A percentile compares a stretch with the other conserved stretches of the same genome.
Conservation (phyloP, 2,888 invertebrate species). For the Gryllus longicercus region DNA sequence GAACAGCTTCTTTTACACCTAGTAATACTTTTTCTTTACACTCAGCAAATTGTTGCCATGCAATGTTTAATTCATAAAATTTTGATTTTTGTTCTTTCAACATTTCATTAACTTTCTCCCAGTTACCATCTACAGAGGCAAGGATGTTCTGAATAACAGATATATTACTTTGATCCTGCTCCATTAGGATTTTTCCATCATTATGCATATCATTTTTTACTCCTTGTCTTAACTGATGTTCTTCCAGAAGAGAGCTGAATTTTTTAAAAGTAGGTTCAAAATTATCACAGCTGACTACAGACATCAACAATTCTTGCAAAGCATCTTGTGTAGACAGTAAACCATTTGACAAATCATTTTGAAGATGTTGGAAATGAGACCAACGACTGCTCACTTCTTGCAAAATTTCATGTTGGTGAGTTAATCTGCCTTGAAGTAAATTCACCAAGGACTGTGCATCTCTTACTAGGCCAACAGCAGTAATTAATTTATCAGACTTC, state of each 20-base stretch:
- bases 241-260: slow-evolving; percentile 53
- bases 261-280: slow-evolving; percentile 51
- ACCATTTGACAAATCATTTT: slow-evolving; percentile 65
- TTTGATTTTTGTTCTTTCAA: slow-evolving; percentile 71
- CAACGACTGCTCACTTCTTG: slow-evolving; percentile 63
- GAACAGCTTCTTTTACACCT: slow-evolving; percentile 67
- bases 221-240: slow-evolving; percentile 47
- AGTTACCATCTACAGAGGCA: slow-evolving; percentile 72
- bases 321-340: slow-evolving; percentile 58
- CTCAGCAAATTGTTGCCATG: slow-evolving; percentile 72
- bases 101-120: slow-evolving; percentile 72
- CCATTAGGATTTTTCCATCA: slow-evolving; percentile 74
- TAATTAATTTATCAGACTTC: slow-evolving; percentile 62
- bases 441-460: slow-evolving; percentile 70
- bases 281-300: slow-evolving; percentile 51
- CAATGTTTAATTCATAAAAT: slow-evolving; percentile 66
- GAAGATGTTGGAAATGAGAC: slow-evolving; percentile 71
- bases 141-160: slow-evolving; percentile 76
- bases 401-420: slow-evolving; percentile 63
- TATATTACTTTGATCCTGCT: slow-evolving; percentile 76
- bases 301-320: slow-evolving; percentile 56
- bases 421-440: slow-evolving; percentile 63
- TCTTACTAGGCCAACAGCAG: slow-evolving; percentile 61
- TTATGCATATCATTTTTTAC: slow-evolving; percentile 70
- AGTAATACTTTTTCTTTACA: slow-evolving; percentile 66